Percentiles rank a stretch among this genome's conserved stretches.
Conservation (phyloP, 1,140 invertebrate species). For the Zaprionus gabonicus region DNA sequence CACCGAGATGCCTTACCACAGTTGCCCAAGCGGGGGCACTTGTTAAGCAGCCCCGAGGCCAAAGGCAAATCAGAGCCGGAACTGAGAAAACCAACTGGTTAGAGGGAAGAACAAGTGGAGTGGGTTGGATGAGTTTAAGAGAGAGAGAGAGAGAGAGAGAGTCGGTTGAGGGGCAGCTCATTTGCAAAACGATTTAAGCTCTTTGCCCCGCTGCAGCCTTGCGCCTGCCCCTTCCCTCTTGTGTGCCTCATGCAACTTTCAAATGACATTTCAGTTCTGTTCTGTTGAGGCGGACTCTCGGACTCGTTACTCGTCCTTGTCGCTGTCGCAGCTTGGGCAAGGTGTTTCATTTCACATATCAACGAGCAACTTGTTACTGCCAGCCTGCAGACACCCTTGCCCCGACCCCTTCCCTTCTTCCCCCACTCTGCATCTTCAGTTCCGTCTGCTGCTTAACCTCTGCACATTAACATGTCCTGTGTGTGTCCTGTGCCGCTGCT, state of each 20-base stretch:
- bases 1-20: background rate
- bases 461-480: conserved; percentile 56
- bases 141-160: background rate
- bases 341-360: conserved; percentile 67
- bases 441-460: conserved; percentile 41
- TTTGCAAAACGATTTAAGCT: conserved; percentile 60
- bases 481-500: conserved; percentile 21
- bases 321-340: conserved; percentile 23
- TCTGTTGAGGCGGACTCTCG: conserved; percentile 25
- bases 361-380: conserved; percentile 23
- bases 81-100: background rate
- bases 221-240: background rate
- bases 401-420: background rate
- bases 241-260: conserved; percentile 5
- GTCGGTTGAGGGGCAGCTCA: conserved; percentile 24
- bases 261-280: conserved; percentile 52
- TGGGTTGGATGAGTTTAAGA: background rate
- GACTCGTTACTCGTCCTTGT: conserved; percentile 6
- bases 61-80: conserved; percentile 16
- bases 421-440: background rate
- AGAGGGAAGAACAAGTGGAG: too few species aligned
- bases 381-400: background rate
- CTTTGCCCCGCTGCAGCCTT: background rate
- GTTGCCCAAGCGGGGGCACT: conserved; percentile 22
- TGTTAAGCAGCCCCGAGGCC: conserved; percentile 49